Base-by-base conservation (phyloP, 2,888 invertebrate genomes). In the Ptychoptera albimana region DNA sequence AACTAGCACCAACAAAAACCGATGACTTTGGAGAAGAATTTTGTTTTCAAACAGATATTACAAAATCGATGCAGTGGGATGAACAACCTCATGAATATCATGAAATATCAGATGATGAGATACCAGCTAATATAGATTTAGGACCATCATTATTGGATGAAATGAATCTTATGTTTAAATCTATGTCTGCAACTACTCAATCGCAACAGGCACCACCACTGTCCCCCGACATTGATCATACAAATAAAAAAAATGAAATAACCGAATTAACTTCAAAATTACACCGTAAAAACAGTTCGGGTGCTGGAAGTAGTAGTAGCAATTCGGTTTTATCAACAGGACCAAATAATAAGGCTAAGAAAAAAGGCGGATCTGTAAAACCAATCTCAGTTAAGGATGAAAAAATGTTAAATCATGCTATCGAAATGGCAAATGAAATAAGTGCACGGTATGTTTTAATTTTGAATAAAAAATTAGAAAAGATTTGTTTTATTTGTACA, bases 301-400 rank as follows among this genome's bases (percentile, higher is more conserved):
- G 50, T 29, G 46, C 45, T 37, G 60, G 60, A 44, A 55, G 52
- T n/a, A 60, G 58, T 51, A 58, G 60, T 12, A 59, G 58, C 42
- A 37, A 12, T 11, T 40, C 37, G n/a, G 43, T 44, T 37, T 8
- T 12, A 11, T 32, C 35, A 3, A 35, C 15, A 12, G 42, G 42
- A 14, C 30, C 30, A 2, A 60, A 57, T 41, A 48, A 50, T 43
- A 63, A 64, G 43, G 60, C 60, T 43, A 53, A 59, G 35, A 52
- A 52, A 40, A 46, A 53, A 46, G 49, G 60, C 31, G 68, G 70
- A 16, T 69, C 76, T 0, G 83, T 93, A 58, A 94, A 93, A 63
- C 88, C 83, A 3, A 92, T 96, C 67, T 93, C 93, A 10, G 85
- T 91, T 0, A 82, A 91, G 48, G 94, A 94, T 58, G 82, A 89